A percentile compares a stretch with the other conserved stretches of the same genome.
phyloP scores from a whole-genome alignment of 2,888 invertebrate genomes.

The Lasioglossum morio region DNA sequence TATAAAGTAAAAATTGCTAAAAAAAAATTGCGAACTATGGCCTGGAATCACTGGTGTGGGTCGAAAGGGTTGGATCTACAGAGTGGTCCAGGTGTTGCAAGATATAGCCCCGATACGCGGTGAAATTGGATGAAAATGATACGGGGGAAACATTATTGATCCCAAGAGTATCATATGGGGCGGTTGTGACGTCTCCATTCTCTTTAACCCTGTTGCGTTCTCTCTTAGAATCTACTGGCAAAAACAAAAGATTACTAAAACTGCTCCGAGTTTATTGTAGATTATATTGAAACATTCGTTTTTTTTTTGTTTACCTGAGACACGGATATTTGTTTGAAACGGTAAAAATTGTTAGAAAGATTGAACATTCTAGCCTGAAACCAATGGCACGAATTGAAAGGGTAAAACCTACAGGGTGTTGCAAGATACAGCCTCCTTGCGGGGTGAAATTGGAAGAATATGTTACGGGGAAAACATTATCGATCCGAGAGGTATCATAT shows the following conservation, averaged over 20 bases:
- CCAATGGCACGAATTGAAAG: neutral
- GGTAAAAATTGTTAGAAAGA: neutral
- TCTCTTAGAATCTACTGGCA: neutral
- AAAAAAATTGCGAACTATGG: neutral
- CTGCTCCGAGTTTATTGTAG: neutral
- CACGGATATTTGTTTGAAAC: neutral
- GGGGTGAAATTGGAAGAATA: neutral
- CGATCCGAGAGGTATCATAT: neutral
- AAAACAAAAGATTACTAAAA: neutral
- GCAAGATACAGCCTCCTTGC: neutral
- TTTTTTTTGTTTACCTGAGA: neutral
- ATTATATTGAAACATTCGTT: neutral
- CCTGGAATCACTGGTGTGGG: neutral
- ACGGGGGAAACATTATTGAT: neutral
- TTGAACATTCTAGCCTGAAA: neutral
- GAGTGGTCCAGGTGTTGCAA: neutral
- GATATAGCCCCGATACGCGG: neutral
- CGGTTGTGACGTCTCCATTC: neutral
- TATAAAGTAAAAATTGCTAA: neutral
- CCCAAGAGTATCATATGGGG: neutral
- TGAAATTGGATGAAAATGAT: neutral
- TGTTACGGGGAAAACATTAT: conserved; percentile 7
- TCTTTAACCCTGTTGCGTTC: neutral
- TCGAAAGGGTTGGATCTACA: neutral
- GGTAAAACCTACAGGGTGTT: neutral